These are phyloP conservation scores for Muscidifurax raptorellus DNA, from an alignment of 1,140 invertebrate species.

Conservation along the genomic window DNA sequence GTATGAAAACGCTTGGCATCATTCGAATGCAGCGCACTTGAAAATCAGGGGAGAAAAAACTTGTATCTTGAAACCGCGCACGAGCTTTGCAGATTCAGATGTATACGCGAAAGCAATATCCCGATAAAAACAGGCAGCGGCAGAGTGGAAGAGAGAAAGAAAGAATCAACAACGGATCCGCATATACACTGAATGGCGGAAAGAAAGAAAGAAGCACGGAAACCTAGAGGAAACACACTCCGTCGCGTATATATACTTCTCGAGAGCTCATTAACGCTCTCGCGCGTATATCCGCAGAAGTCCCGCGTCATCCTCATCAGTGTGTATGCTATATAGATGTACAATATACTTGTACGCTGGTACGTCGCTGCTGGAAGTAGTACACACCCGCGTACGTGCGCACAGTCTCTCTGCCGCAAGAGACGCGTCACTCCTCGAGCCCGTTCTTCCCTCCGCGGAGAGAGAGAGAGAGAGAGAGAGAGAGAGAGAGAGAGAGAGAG, in stretches of 20 bases:
- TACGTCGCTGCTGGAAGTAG: too few relatives aligned
- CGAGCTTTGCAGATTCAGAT: neutral
- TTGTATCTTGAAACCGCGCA: neutral
- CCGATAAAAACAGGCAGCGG: neutral
- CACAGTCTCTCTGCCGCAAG: neutral
- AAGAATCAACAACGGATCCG: neutral
- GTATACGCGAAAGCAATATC: neutral
- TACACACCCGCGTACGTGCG: neutral
- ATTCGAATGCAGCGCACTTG: too few relatives aligned
- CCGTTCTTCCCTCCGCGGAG: neutral
- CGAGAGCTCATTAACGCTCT: constrained; percentile 39
- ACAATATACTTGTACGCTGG: too few relatives aligned
- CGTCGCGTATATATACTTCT: neutral
- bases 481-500: too few relatives aligned
- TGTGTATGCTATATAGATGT: neutral
- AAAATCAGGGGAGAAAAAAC: neutral
- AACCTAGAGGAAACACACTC: neutral
- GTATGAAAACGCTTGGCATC: neutral
- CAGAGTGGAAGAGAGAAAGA: neutral
- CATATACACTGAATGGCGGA: neutral
- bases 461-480: too few relatives aligned
- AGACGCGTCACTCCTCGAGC: neutral
- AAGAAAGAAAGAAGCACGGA: neutral
- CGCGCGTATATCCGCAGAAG: neutral
- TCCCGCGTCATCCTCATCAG: neutral